Evolutionary conservation across 2,888 invertebrate species (phyloP).

Genomic region (Eucera pruinosa): DNA sequence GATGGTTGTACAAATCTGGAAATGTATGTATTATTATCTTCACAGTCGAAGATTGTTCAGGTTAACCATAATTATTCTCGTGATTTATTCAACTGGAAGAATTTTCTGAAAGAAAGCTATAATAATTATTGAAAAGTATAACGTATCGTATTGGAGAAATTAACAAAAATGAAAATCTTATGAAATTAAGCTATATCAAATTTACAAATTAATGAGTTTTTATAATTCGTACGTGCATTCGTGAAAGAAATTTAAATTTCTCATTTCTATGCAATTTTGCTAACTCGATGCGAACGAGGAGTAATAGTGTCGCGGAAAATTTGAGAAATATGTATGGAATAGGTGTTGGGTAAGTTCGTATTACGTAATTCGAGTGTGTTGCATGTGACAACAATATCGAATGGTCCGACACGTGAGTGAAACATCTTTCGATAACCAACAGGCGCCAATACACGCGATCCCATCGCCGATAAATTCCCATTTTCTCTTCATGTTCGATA

Average conservation of each 20-base stretch:
- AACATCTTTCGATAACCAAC: conserved; percentile 23
- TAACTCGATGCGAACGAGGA: not conserved
- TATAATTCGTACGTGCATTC: too few relatives aligned
- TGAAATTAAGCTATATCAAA: too few relatives aligned
- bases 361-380: conserved; percentile 27
- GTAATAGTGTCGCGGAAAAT: not conserved
- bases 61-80: not conserved
- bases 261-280: not conserved
- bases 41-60: too few relatives aligned
- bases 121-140: not conserved
- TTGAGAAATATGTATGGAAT: not conserved
- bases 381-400: conserved; percentile 32
- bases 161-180: too few relatives aligned
- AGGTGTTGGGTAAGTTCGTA: not conserved
- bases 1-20: too few relatives aligned
- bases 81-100: not conserved
- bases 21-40: too few relatives aligned
- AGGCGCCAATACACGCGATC: conserved; percentile 5
- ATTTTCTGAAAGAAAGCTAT: not conserved
- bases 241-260: not conserved
- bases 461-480: conserved; percentile 35
- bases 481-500: conserved; percentile 23
- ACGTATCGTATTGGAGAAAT: too few relatives aligned
- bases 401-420: conserved; percentile 13
- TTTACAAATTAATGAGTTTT: too few relatives aligned